Conservation (phyloP, 37 sponge, comb jelly and placozoan genomes). For the Agelas oroides region DNA sequence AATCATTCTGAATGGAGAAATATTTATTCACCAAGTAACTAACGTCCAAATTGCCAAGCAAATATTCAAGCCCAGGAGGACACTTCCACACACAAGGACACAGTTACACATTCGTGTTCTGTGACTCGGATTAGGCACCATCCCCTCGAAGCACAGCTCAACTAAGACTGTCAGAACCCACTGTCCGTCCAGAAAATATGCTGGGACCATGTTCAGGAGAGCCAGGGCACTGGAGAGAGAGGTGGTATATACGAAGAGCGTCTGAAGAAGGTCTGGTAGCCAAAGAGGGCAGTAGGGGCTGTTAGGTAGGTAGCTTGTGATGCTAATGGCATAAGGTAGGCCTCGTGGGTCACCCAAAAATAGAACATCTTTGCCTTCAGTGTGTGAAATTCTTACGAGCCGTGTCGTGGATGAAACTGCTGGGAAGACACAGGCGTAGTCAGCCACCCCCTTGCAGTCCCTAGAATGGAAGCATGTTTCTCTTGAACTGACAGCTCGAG, state of each 20-base stretch:
- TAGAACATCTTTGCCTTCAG: slow-evolving; percentile 60
- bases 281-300: slow-evolving; percentile 46
- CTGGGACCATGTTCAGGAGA: slow-evolving; percentile 90
- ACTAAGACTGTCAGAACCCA: slow-evolving; percentile 82
- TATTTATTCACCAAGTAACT: slow-evolving; percentile 37
- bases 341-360: slow-evolving; percentile 84
- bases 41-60: slow-evolving; percentile 66
- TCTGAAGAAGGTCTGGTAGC: slow-evolving; percentile 80
- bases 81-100: slow-evolving; percentile 42
- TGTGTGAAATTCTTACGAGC: slow-evolving; percentile 79
- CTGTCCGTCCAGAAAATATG: slow-evolving; percentile 91
- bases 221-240: slow-evolving; percentile 95
- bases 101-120: slow-evolving; percentile 45
- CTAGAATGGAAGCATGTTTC: slow-evolving; percentile 49
- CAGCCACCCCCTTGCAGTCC: slow-evolving; percentile 68
- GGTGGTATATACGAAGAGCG: slow-evolving; percentile 77
- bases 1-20: too few relatives aligned
- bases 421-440: slow-evolving; percentile 69
- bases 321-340: slow-evolving; percentile 54
- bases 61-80: slow-evolving; percentile 63
- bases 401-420: slow-evolving; percentile 44
- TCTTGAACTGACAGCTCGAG: slow-evolving; percentile 51
- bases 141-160: slow-evolving; percentile 60
- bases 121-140: slow-evolving; percentile 34
- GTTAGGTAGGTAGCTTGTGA: slow-evolving; percentile 68